phyloP scores from a whole-genome alignment of 2,888 invertebrate genomes.

The Suillia variegata region DNA sequence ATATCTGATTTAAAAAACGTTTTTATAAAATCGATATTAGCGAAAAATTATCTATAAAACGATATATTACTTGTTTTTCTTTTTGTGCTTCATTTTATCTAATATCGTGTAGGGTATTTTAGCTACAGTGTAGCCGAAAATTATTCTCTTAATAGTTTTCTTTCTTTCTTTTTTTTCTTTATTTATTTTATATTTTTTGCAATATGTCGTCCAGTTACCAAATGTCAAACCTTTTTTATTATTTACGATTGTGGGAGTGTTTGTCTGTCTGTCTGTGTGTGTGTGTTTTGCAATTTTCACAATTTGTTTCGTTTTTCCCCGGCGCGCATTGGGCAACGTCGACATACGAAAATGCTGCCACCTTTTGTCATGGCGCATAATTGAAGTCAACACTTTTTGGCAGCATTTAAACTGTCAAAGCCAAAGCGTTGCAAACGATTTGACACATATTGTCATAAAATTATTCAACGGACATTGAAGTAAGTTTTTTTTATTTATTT shows the following conservation, averaged over 20 bases:
- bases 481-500: slow-evolving; percentile 10
- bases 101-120: no score
- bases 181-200: background rate
- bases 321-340: background rate
- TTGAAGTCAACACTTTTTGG: slow-evolving; percentile 38
- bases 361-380: slow-evolving; percentile 37
- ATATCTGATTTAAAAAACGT: no score
- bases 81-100: no score
- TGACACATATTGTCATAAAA: slow-evolving; percentile 53
- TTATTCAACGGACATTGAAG: slow-evolving; percentile 49
- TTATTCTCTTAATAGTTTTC: no score
- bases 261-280: no score
- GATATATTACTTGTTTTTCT: no score
- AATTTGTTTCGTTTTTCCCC: no score
- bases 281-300: background rate
- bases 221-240: slow-evolving; percentile 15
- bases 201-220: slow-evolving; percentile 1
- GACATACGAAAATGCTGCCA: background rate
- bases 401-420: slow-evolving; percentile 47
- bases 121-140: no score
- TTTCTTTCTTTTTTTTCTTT: no score
- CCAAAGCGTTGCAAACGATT: slow-evolving; percentile 29
- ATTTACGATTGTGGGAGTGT: slow-evolving; percentile 9
- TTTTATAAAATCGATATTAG: no score
- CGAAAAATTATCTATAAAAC: no score